Base-by-base conservation (phyloP, 2,888 invertebrate species). In the Siphonodentalium dalli region DNA sequence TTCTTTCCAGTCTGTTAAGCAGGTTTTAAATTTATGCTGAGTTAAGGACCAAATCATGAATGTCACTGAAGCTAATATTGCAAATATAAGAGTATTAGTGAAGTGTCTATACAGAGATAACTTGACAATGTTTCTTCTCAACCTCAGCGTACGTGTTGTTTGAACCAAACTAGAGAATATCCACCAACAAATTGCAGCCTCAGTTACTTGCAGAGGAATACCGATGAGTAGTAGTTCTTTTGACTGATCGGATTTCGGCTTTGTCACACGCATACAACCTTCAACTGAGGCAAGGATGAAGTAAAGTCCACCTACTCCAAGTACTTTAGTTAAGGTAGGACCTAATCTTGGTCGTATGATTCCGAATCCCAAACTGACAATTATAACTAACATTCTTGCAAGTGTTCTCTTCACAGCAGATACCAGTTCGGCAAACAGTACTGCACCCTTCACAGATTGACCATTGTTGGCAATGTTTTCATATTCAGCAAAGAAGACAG, bases 21-120 rank as follows among this genome's bases (percentile, higher is more conserved):
- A 95, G 29, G 84, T 83, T 48, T 88, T 87, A 47, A 90, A 72
- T 54, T 78, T 87, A 79, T 92, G 92, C 29, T 89, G 88, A 79
- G 89, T 89, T 72, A 96, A 89, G 0, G 92, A 91, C 87, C 95
- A 96, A 43, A 93, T 81, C 93, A 96, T 95, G 83, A 93, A 97
- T 61, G 91, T 87, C 46, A 95, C 88, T 1, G 95, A 94, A 13
- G 93, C 91, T 78, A 75, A 23, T 40, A 95, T 92, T 34, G 93
- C 89, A 83, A 95, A 93, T 74, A 93, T 90, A 66, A 96, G 84
- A 9, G 93, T 92, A 84, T 95, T 95, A 53, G 94, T 94, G 83
- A 97, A 96, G 83, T 96, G 93, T 64, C 90, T 87, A 82, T 95
- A 97, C 53, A 96, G 84, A 4, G 90, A 87, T 51, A 96, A 84